phyloP scores from a whole-genome alignment of 2,113 vertebrate species.

The Pteronura brasiliensis region DNA sequence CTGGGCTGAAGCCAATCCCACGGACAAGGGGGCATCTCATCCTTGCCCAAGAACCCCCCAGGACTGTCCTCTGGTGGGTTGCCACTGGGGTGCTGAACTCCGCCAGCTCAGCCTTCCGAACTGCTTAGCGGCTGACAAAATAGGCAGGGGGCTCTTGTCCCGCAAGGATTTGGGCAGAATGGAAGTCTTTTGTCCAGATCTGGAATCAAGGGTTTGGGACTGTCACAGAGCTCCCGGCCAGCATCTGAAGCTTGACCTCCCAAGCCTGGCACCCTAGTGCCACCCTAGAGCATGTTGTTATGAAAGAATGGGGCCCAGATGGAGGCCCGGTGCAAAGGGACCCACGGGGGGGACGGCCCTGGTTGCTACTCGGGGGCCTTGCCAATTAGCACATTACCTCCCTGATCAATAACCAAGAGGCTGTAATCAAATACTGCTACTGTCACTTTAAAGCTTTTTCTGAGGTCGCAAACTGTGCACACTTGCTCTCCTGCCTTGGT shows the following conservation, averaged over 20 bases:
- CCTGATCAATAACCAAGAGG: slow-evolving; percentile 48
- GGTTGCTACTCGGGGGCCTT: background rate
- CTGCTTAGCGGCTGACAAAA: background rate
- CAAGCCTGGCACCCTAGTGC: background rate
- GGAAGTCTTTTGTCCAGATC: background rate
- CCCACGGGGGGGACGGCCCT: background rate
- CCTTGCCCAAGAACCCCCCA: background rate
- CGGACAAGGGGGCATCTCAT: background rate
- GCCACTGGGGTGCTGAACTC: background rate
- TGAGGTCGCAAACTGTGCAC: background rate
- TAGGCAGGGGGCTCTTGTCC: background rate
- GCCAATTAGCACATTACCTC: slow-evolving; percentile 41
- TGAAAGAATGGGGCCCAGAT: background rate
- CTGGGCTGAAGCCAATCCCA: background rate
- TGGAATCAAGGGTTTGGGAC: background rate
- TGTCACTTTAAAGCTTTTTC: slow-evolving; percentile 67
- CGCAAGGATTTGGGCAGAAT: background rate
- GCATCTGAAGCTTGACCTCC: background rate
- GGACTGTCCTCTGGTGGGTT: background rate
- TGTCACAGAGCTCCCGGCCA: background rate
- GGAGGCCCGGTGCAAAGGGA: background rate
- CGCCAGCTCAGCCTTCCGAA: background rate
- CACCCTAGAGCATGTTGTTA: background rate
- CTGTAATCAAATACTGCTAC: slow-evolving; percentile 39
- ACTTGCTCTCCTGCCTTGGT: background rate